Conservation (phyloP, 2,113 vertebrate genomes). For the Heterotis niloticus region DNA sequence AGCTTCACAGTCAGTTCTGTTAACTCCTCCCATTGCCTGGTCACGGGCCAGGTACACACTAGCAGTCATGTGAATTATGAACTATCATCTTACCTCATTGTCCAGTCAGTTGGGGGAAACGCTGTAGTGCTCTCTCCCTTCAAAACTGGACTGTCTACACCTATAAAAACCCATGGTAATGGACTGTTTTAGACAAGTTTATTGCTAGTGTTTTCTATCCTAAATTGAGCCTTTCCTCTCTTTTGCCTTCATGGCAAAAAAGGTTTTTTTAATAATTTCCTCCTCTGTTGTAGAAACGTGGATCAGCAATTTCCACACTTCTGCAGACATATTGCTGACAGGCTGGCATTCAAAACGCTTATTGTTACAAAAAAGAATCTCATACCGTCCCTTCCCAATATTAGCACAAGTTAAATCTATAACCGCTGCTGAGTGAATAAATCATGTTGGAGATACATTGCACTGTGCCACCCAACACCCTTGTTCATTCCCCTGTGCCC, state of each 20-base stretch:
- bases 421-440: constrained; percentile 14
- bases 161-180: not conserved
- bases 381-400: constrained; percentile 34
- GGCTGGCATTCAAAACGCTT: constrained; percentile 40
- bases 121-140: not conserved
- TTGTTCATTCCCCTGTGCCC: not conserved
- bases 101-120: not conserved
- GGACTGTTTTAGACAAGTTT: constrained; percentile 3
- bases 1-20: not conserved
- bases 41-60: not conserved
- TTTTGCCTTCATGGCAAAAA: constrained; percentile 16
- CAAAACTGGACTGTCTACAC: not conserved
- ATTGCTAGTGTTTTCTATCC: constrained; percentile 10
- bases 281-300: constrained; percentile 30
- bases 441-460: not conserved
- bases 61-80: not conserved
- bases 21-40: not conserved
- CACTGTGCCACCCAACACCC: not conserved
- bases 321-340: constrained; percentile 42
- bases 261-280: constrained; percentile 36
- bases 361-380: constrained; percentile 38
- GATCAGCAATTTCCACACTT: constrained; percentile 35
- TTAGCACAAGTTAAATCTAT: constrained; percentile 32
- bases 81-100: not conserved
- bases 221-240: constrained; percentile 6